A percentile compares a stretch with the other conserved stretches of the same genome.
Conservation (phyloP, 1,140 invertebrate species). For the Melanaphis sacchari region DNA sequence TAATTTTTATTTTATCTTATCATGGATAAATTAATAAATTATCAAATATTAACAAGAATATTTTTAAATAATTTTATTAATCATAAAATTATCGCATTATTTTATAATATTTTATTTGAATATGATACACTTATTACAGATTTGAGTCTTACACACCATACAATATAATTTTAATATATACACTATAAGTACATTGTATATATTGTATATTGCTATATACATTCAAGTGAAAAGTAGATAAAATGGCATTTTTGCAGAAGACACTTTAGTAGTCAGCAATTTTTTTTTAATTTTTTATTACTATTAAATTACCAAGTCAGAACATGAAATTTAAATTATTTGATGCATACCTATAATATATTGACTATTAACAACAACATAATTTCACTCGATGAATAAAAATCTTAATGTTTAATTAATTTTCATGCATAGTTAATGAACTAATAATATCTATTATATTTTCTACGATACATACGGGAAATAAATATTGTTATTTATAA, state of each 20-base stretch:
- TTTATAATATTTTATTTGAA: neutral
- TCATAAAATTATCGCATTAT: neutral
- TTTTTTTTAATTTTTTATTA: neutral
- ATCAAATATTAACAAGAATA: neutral
- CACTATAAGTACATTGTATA: neutral
- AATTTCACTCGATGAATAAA: too few species aligned
- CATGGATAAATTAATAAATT: neutral
- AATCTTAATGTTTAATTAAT: too few species aligned
- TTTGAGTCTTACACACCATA: neutral
- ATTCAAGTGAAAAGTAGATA: neutral
- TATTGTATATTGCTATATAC: neutral
- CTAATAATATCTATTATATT: too few species aligned
- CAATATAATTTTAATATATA: neutral
- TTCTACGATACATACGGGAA: too few species aligned
- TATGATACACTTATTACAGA: neutral
- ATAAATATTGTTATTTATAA: too few species aligned
- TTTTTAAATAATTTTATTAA: neutral
- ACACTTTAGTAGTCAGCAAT: neutral
- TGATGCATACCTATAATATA: neutral
- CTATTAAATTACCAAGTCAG: neutral
- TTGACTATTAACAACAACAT: too few species aligned
- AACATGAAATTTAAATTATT: neutral
- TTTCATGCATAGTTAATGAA: too few species aligned
- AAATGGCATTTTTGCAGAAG: neutral
- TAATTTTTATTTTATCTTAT: neutral